Percentiles rank a stretch among this genome's conserved stretches.
phyloP scores from a whole-genome alignment of 2,888 invertebrate species.

The Mactromeris polynyma region DNA sequence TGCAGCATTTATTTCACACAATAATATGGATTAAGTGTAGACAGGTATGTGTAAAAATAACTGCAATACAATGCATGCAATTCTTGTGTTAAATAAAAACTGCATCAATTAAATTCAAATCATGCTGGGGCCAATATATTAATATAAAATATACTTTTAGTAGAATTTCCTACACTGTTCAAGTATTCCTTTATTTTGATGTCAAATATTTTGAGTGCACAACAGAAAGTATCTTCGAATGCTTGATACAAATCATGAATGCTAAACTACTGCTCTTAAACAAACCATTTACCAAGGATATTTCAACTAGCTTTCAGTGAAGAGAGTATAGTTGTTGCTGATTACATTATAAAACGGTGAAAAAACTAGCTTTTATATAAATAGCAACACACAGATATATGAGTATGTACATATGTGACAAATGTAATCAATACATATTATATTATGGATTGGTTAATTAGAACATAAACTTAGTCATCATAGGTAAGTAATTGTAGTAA shows the following conservation, averaged over 20 bases:
- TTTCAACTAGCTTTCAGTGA: neutral
- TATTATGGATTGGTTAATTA: neutral
- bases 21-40: conserved; percentile 11
- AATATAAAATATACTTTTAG: conserved; percentile 6
- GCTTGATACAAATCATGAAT: neutral
- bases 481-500: neutral
- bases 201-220: neutral
- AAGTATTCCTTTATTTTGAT: neutral
- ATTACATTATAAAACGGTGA: neutral
- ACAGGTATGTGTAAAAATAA: conserved; percentile 28
- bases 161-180: neutral
- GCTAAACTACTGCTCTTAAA: neutral
- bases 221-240: neutral
- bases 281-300: neutral
- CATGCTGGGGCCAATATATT: neutral
- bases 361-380: neutral
- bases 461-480: neutral
- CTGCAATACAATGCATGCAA: conserved; percentile 24
- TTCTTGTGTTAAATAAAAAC: conserved; percentile 22
- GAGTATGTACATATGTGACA: conserved; percentile 14
- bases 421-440: neutral
- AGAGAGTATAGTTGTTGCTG: neutral
- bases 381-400: conserved; percentile 8
- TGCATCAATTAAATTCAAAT: conserved; percentile 23
- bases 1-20: too few relatives aligned